Evolutionary conservation across 2,888 invertebrate genomes (phyloP), one percentile per base, ranked within the genome.

Genomic region (Nasonia oneida): DNA sequence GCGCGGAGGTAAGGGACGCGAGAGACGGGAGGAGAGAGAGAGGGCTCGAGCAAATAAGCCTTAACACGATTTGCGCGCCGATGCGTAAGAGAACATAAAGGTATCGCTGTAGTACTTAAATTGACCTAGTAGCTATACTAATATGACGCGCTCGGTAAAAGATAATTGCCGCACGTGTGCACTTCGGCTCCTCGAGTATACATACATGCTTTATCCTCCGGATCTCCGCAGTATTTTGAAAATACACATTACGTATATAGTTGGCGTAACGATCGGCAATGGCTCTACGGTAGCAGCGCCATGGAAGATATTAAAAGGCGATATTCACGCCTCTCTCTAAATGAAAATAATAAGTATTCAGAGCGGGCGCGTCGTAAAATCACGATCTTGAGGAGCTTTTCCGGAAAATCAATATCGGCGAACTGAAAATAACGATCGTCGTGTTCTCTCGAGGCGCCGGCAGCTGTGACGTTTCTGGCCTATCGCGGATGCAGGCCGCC

Each of bases 41-140:
- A 29, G 29, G 47, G 57, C 70, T 12, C 61, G 64, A 29, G 15
- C 18, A 18, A 70, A 37, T 37, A 37, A 53, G 47, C 86, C 86
- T 86, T 86, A 83, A 83, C 86, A 86, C 76, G 76, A 80, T 86
- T 86, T 67, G 61, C 53, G 71, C 83, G 29, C 12, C 81, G 81
- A 85, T 85, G 83, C 83, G 75, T 67, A 79, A 67, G 73, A 75
- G 53, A 75, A 29, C 79, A 37, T 74, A 75, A 75, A 84, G 79
- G 84, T 80, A 53, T 84, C 50, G 83, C 73, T 53, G 42, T 42
- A 76, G 70, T 76, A 50, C 82, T 76, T 53, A 70, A 83, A 83
- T 83, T 39, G 82, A 83, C 82, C 82, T 83, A 83, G 39, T 76
- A 53, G 53, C 18, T 61, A 3, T 12, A 15, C 84, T 74, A 77